Percentiles rank a stretch among this genome's conserved stretches.
Conservation (phyloP, 2,113 vertebrate genomes). For the Sardina pilchardus region DNA sequence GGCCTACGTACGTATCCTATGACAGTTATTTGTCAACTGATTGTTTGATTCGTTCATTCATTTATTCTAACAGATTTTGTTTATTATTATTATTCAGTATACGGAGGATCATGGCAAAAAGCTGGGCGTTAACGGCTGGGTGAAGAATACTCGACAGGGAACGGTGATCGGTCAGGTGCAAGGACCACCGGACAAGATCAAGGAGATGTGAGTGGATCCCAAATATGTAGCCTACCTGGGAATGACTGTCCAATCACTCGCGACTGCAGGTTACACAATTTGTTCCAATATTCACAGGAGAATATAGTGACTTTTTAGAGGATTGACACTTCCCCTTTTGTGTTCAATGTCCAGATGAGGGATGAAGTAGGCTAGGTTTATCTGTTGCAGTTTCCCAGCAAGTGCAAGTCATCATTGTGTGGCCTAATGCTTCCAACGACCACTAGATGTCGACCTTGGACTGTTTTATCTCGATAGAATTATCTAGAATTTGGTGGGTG, state of each 20-base stretch:
- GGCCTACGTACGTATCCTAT: no score
- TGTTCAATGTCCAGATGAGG: neutral
- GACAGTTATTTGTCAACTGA: neutral
- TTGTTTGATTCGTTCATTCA: no score
- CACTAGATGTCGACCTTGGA: neutral
- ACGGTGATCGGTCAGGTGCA: constrained; percentile 87
- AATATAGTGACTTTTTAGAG: no score
- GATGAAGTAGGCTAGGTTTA: neutral
- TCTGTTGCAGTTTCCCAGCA: neutral
- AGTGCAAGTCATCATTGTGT: neutral
- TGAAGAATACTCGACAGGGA: constrained; percentile 86
- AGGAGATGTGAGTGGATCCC: constrained; percentile 80
- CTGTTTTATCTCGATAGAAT: neutral
- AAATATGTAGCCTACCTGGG: neutral
- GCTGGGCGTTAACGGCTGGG: constrained; percentile 86
- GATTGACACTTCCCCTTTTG: neutral
- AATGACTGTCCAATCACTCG: neutral
- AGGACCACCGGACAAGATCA: constrained; percentile 78
- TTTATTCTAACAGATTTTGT: neutral
- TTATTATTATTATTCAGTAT: constrained; percentile 77
- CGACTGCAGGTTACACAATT: neutral
- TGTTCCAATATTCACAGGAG: no score
- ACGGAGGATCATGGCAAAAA: constrained; percentile 82
- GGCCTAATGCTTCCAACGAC: neutral
- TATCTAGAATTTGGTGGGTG: neutral